A percentile compares a stretch with the other conserved stretches of the same genome.
phyloP scores from a whole-genome alignment of 2,888 invertebrate genomes.

The Brachyptera risi region DNA sequence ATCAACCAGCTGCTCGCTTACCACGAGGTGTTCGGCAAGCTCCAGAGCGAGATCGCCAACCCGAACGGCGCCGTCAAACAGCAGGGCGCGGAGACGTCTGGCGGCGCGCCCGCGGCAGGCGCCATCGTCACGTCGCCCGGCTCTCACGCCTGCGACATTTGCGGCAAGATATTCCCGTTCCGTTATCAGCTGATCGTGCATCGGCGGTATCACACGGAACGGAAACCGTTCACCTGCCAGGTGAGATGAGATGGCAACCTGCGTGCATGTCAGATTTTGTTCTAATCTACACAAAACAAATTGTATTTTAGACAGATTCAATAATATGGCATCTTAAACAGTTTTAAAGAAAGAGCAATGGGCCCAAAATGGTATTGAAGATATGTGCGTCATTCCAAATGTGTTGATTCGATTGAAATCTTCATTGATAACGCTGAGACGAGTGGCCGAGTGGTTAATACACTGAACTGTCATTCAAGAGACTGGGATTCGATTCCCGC shows the following conservation, averaged over 20 bases:
- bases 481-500: too few species aligned
- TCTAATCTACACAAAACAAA: too few species aligned
- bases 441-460: too few species aligned
- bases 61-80: conserved; percentile 42
- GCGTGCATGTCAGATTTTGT: too few species aligned
- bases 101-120: conserved; percentile 47
- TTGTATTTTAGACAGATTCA: too few species aligned
- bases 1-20: conserved; percentile 79
- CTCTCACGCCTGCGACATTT: conserved; percentile 76
- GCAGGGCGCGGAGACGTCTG: conserved; percentile 37
- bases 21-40: conserved; percentile 77
- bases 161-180: conserved; percentile 82
- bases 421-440: too few species aligned
- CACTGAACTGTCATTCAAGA: too few species aligned
- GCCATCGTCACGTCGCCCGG: conserved; percentile 42
- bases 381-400: too few species aligned
- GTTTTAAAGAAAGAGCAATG: too few species aligned
- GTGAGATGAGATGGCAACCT: conserved; percentile 39
- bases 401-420: too few species aligned
- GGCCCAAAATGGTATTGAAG: too few species aligned
- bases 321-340: too few species aligned
- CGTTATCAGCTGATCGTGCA: conserved; percentile 85
- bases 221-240: conserved; percentile 74
- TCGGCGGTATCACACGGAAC: conserved; percentile 77
- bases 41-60: conserved; percentile 51